These are phyloP conservation scores for Gobius niger DNA, from an alignment of 2,113 vertebrate species.

Conservation along the genomic window DNA sequence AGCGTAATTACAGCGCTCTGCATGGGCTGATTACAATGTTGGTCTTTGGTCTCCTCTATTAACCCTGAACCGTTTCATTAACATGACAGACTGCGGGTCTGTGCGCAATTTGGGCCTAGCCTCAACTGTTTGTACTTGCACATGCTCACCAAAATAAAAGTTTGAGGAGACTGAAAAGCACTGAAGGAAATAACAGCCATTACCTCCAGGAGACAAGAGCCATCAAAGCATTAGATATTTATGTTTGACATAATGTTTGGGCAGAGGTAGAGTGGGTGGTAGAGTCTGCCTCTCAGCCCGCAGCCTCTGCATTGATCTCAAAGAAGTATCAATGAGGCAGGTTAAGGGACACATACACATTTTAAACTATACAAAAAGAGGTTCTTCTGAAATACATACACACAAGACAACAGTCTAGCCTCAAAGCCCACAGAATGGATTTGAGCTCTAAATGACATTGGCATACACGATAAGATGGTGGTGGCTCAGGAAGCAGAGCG, in stretches of 20 bases:
- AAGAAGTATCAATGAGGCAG: constrained; percentile 52
- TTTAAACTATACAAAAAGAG: constrained; percentile 61
- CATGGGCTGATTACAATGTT: constrained; percentile 67
- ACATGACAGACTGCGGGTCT: constrained; percentile 57
- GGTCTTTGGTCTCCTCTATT: constrained; percentile 66
- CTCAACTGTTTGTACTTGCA: constrained; percentile 54
- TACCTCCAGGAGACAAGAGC: constrained; percentile 50
- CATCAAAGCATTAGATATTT: constrained; percentile 50
- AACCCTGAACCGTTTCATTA: constrained; percentile 71
- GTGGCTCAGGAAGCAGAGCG: constrained; percentile 25
- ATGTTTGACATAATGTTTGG: constrained; percentile 45
- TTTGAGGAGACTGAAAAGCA: constrained; percentile 26
- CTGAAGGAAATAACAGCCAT: constrained; percentile 37
- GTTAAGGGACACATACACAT: constrained; percentile 71
- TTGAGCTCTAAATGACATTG: constrained; percentile 45
- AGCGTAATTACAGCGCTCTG: constrained; percentile 63
- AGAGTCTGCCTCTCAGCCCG: constrained; percentile 45
- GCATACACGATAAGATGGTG: constrained; percentile 27
- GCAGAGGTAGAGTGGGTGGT: not conserved
- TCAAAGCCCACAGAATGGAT: constrained; percentile 61
- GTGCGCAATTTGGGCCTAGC: constrained; percentile 62
- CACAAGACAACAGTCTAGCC: constrained; percentile 37
- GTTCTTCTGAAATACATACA: constrained; percentile 55
- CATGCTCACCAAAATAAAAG: constrained; percentile 45
- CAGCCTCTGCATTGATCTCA: constrained; percentile 68